Evolutionary conservation across 2,888 invertebrate species (phyloP), one percentile per base, ranked within the genome.

Genomic region (Melanotus villosus): DNA sequence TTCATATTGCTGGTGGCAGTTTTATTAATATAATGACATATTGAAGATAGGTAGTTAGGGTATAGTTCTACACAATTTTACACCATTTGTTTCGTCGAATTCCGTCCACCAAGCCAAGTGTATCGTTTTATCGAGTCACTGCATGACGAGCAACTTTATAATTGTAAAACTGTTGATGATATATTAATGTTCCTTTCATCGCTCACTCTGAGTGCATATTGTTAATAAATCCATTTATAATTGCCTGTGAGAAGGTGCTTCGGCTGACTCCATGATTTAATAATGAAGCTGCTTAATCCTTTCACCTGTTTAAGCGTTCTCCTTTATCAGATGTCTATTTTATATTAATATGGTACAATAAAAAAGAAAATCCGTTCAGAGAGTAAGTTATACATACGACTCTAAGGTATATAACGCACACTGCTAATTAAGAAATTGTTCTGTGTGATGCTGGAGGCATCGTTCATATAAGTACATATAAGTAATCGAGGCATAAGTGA

Each of bases 161-260:
- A 78, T 79, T 77, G 76, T 77, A 73, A 78, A 77, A 76, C 76
- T 77, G 77, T 78, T 78, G 78, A 79, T 79, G 78, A 79, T 78
- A 76, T 77, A 78, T 78, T 77, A 78, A 77, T 77, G 76, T 75
- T 76, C 59, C 76, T 78, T 78, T 79, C 76, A 74, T 73, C 73
- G 77, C 77, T 76, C 76, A 73, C 75, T 74, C 73, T 71, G 75
- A 76, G 77, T 77, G 74, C 73, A 75, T 78, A 76, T 76, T 78
- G 79, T 78, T 77, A 78, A 78, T 77, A 78, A 77, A 78, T 79
- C 77, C 76, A 77, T 77, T 77, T 77, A 77, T 79, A 79, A 78
- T 78, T 77, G 76, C 77, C 76, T 75, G 77, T 77, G 79, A 77
- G 77, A 77, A 75, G 73, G 62, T 72, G 73, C 67, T 54, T 62